These are phyloP conservation scores for Microplitis demolitor DNA, from an alignment of 1,140 invertebrate genomes.

Conservation along the genomic window DNA sequence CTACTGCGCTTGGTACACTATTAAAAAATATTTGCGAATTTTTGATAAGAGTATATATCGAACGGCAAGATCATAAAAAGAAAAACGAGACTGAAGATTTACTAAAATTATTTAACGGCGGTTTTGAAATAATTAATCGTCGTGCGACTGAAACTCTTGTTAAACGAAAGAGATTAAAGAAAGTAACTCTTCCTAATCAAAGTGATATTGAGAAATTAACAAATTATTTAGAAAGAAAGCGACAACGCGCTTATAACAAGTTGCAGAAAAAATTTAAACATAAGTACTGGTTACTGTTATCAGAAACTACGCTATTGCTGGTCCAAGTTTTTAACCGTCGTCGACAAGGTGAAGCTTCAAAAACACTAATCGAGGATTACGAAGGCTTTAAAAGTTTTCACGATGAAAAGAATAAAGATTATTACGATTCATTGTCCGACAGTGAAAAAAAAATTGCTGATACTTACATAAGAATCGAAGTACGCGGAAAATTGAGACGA, in stretches of 20 bases:
- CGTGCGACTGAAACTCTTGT: background rate
- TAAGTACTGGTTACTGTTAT: background rate
- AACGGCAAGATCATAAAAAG: background rate
- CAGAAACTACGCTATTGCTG: background rate
- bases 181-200: background rate
- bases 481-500: slow-evolving; percentile 6
- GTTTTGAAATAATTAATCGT: background rate
- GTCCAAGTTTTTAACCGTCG: slow-evolving; percentile 21
- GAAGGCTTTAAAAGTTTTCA: background rate
- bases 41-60: background rate
- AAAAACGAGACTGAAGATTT: background rate
- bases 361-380: slow-evolving; percentile 1
- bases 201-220: background rate
- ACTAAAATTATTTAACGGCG: background rate
- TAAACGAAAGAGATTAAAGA: background rate
- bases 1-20: background rate
- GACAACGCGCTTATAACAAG: background rate
- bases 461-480: slow-evolving; percentile 11
- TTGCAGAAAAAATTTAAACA: background rate
- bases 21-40: background rate
- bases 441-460: background rate
- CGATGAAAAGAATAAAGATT: slow-evolving; percentile 3
- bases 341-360: slow-evolving; percentile 12
- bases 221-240: background rate
- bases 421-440: slow-evolving; percentile 7